Conservation (phyloP, 2,113 vertebrate species). For the Cairina moschata region DNA sequence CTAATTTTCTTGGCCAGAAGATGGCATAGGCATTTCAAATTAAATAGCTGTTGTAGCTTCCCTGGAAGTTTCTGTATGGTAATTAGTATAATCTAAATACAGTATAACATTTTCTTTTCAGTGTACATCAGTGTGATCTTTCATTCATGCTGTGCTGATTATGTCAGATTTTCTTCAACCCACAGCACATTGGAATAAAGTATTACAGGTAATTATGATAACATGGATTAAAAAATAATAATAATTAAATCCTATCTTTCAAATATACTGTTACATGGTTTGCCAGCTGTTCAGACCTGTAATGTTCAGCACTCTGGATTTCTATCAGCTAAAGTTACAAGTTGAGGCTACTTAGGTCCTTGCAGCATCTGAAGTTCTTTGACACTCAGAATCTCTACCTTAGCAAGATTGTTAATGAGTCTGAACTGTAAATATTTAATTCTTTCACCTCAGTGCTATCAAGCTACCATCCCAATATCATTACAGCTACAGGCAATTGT, state of each 20-base stretch:
- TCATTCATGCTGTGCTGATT: slow-evolving; percentile 17
- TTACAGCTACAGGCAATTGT: neutral
- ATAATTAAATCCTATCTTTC: neutral
- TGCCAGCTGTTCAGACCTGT: neutral
- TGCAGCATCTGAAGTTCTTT: neutral
- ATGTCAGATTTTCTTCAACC: neutral
- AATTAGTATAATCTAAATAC: slow-evolving; percentile 1
- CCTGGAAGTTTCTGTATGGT: slow-evolving; percentile 1
- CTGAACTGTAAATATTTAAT: neutral
- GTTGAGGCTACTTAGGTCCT: neutral
- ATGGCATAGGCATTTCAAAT: slow-evolving; percentile 60
- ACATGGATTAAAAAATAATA: neutral
- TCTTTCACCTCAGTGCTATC: neutral
- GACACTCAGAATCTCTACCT: neutral
- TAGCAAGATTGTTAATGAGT: neutral
- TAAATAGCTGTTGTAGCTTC: slow-evolving; percentile 20
- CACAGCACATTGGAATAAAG: neutral
- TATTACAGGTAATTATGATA: neutral
- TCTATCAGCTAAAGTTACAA: neutral
- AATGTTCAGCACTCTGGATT: neutral
- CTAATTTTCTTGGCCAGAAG: slow-evolving; percentile 52
- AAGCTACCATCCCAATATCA: neutral
- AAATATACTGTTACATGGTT: neutral
- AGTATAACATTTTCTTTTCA: neutral
- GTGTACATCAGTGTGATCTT: neutral